A percentile compares a stretch with the other conserved stretches of the same genome.
Conservation (phyloP, 2,888 invertebrate genomes). For the Opisthograptis luteolata region DNA sequence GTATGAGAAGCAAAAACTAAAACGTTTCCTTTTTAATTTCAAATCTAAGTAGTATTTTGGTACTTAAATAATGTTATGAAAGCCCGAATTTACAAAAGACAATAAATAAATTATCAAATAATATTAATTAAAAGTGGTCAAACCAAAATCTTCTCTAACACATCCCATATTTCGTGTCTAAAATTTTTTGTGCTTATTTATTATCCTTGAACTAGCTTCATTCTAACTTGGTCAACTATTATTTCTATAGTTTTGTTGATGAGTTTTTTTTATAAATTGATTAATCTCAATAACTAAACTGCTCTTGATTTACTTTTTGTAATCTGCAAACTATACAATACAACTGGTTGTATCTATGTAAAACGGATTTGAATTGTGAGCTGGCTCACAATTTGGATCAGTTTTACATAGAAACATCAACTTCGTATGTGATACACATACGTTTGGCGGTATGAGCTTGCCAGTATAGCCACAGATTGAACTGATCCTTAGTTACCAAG, state of each 20-base stretch:
- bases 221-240: conserved; percentile 11
- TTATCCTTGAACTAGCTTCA: background rate
- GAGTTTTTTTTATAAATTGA: background rate
- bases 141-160: background rate
- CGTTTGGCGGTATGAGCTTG: too few relatives aligned
- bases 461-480: too few relatives aligned
- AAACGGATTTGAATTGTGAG: too few relatives aligned
- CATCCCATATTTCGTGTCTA: background rate
- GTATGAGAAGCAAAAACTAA: background rate
- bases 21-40: background rate
- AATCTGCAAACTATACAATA: background rate
- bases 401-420: too few relatives aligned
- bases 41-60: background rate
- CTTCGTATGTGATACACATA: too few relatives aligned
- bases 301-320: background rate
- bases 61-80: too few relatives aligned
- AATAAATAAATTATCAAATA: background rate
- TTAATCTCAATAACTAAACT: background rate
- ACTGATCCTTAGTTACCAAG: too few relatives aligned
- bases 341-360: background rate
- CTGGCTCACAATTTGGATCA: too few relatives aligned
- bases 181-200: conserved; percentile 1
- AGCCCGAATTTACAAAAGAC: too few relatives aligned
- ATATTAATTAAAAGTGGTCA: background rate
- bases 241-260: background rate